Evolutionary conservation across 2,888 invertebrate genomes (phyloP), one percentile per base, ranked within the genome.

Genomic region (Drosophila neotestacea): DNA sequence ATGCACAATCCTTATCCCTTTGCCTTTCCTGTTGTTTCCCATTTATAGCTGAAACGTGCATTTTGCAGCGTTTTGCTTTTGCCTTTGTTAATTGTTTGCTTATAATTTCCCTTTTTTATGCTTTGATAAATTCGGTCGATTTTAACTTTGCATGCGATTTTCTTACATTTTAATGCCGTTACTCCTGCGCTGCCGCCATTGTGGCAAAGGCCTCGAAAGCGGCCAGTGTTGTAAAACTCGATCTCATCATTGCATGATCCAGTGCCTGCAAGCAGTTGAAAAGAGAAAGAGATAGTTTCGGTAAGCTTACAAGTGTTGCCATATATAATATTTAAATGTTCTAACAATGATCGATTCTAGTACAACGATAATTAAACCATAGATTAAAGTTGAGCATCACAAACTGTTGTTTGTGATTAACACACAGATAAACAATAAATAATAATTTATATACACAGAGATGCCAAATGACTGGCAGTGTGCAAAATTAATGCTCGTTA

Each of bases 401-500:
- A 6, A 1, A 1, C n/a, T n/a, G 6, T 36, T 56, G 2, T 41
- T 1, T 44, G 7, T 44, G 44, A 13, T 28, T 3, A 41, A 3
- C 42, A 27, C 22, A 51, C 10, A 52, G 55, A 74, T 73, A 86
- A 88, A n/a, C n/a, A n/a, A 79, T 82, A 82, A 73, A 88, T 76
- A 71, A 73, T 71, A 68, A 70, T 50, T 65, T 61, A 84, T 72
- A 72, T 63, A 54, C 54, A 58, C 54, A 72, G 52, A 58, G 42
- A 46, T 64, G 64, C 48, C 62, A 60, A 62, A 54, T 60, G 62
- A 79, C 76, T 42, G 64, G 16, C 47, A 64, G 68, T 51, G 67
- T 62, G 78, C 82, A 82, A 72, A 89, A 85, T 85, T 68, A 85
- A 85, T 75, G 88, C 76, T 90, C 90, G 84, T 90, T 85, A 87